Percentiles rank a stretch among this genome's conserved stretches.
phyloP scores from a whole-genome alignment of 92 coral and sea anemone genomes.

The Montipora capitata region DNA sequence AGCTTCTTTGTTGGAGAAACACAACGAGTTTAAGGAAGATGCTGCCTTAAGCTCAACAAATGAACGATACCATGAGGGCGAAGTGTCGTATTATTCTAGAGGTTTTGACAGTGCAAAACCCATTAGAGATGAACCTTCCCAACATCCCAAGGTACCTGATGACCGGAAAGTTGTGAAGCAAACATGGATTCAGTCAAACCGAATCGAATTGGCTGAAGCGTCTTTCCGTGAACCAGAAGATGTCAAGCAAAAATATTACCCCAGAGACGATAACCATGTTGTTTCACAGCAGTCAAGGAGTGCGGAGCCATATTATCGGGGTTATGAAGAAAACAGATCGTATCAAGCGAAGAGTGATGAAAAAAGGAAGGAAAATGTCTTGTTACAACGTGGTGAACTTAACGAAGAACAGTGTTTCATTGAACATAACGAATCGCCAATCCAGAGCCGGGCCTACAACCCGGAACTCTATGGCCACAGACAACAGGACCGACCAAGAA shows the following conservation, averaged over 20 bases:
- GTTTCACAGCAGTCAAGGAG: not conserved
- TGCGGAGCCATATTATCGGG: conserved; percentile 15
- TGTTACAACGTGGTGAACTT: not conserved
- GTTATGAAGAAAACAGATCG: not conserved
- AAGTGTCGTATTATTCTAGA: not conserved
- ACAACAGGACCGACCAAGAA: not conserved
- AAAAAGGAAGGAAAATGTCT: not conserved
- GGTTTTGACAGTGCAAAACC: not conserved
- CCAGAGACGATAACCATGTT: not conserved
- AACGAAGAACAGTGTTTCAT: conserved; percentile 38
- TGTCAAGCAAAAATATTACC: not conserved
- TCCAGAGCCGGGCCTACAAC: not conserved
- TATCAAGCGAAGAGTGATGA: not conserved
- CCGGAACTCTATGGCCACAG: not conserved
- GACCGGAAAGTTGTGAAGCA: conserved; percentile 50
- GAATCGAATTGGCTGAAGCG: conserved; percentile 41
- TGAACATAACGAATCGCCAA: conserved; percentile 5
- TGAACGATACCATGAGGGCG: not conserved
- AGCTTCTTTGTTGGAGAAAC: conserved; percentile 13
- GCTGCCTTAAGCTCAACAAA: conserved; percentile 4
- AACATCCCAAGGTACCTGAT: conserved; percentile 7
- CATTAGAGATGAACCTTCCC: conserved; percentile 11
- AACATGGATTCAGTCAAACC: conserved; percentile 56
- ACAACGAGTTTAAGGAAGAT: not conserved
- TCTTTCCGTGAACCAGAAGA: not conserved